Base-by-base conservation (phyloP, 2,888 invertebrate genomes). In the Diogma glabrata region DNA sequence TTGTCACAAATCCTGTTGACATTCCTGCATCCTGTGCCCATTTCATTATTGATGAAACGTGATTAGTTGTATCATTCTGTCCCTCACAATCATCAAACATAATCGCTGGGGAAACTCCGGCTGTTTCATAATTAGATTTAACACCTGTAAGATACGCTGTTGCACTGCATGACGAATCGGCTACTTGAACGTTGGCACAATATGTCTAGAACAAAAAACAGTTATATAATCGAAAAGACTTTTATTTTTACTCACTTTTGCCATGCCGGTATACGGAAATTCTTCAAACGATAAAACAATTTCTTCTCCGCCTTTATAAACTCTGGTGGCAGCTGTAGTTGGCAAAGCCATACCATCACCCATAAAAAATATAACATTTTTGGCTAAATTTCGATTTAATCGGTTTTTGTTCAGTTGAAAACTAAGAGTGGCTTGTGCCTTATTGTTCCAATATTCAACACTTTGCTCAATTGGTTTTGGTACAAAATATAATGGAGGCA, bases 281-380 rank as follows among this genome's bases (percentile, higher is more conserved):
- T 76, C 73, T 60, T 90, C 90, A 63, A 88, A 89, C 54, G 78
- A 76, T 3, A 89, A 74, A 52, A 76, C 73, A 26, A 78, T 70
- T 60, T 87, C 85, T 66, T 89, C 89, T 1, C 88, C 88, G 1
- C 87, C 89, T 28, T 83, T 71, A 64, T 84, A 85, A 0, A 82
- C 81, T 55, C 91, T 75, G 1, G 87, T 79, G 0, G 89, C 89
- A 0, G 87, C 82, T 47, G 89, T 67, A 0, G 91, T 91, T 0
- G 88, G 77, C 55, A 90, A 76, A 33, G 89, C 87, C 89, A 92
- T 88, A 2, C 91, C 91, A 63, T 92, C 92, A 7, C 85, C 86
- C 53, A 87, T 70, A 64, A 84, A 84, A 64, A 85, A 69, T 47
- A 86, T 79, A 9, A 83, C 69, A 66, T 84, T 85, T 56, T 70